Conservation (phyloP, 2,113 vertebrate species). For the Indri indri region DNA sequence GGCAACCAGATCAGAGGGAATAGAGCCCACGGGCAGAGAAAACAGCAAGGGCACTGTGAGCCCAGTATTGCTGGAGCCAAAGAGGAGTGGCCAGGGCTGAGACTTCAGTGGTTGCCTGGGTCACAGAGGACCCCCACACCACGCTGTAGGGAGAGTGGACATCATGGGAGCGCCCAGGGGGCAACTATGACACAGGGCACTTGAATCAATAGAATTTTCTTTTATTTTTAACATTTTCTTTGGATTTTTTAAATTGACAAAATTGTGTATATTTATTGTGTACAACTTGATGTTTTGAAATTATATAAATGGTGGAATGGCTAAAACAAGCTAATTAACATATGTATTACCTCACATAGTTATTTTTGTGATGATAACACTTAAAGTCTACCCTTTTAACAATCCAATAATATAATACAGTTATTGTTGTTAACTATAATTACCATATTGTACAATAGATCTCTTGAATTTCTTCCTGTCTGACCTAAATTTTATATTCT, state of each 20-base stretch:
- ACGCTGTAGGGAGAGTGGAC: neutral
- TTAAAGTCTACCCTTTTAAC: neutral
- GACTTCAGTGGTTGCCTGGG: neutral
- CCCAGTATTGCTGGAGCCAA: neutral
- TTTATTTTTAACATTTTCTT: neutral
- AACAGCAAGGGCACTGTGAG: neutral
- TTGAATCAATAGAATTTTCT: neutral
- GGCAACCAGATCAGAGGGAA: accelerated
- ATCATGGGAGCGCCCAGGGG: accelerated
- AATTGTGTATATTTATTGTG: neutral
- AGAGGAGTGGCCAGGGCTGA: no score
- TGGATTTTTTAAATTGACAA: neutral
- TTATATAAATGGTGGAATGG: neutral
- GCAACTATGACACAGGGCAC: neutral
- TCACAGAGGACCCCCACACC: no score
- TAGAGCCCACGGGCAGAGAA: neutral
- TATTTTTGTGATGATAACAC: neutral
- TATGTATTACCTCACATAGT: neutral
- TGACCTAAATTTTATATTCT: neutral
- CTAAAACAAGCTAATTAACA: neutral
- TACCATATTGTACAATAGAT: neutral
- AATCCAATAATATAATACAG: neutral
- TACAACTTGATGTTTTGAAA: neutral
- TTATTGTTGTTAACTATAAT: neutral
- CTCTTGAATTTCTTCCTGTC: neutral